Conservation (phyloP, 1,140 invertebrate genomes). For the Drosophila bipectinata region DNA sequence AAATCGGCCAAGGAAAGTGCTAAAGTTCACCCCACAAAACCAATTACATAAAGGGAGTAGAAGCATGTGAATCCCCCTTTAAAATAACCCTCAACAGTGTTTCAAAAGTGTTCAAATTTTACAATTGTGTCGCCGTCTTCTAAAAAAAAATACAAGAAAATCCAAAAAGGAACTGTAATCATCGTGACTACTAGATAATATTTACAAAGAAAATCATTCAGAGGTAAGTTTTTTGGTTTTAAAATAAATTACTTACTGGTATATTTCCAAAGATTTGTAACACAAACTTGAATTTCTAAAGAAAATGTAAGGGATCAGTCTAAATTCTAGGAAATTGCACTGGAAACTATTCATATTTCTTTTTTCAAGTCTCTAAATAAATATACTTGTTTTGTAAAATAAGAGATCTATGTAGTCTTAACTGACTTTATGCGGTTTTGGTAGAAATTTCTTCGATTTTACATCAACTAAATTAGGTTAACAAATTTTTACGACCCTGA, state of each 20-base stretch:
- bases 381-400: too few relatives aligned
- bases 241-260: neutral
- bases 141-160: constrained; percentile 2
- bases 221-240: constrained; percentile 15
- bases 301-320: neutral
- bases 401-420: neutral
- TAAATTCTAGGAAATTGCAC: neutral
- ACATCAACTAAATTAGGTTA: constrained; percentile 27
- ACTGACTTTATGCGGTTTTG: neutral
- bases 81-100: constrained; percentile 38
- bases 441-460: constrained; percentile 27
- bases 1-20: constrained; percentile 44
- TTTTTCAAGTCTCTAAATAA: too few relatives aligned
- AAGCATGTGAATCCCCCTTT: neutral
- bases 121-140: constrained; percentile 12
- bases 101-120: constrained; percentile 52
- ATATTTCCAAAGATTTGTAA: neutral
- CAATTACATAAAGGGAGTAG: constrained; percentile 8
- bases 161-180: neutral
- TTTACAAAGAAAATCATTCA: neutral
- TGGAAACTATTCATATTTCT: neutral
- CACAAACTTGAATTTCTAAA: neutral
- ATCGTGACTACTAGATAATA: neutral
- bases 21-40: constrained; percentile 36
- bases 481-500: constrained; percentile 18